A percentile compares a stretch with the other conserved stretches of the same genome.
These are phyloP conservation scores for Aleiodes alternator DNA, from an alignment of 2,888 invertebrate genomes.

Conservation along the genomic window DNA sequence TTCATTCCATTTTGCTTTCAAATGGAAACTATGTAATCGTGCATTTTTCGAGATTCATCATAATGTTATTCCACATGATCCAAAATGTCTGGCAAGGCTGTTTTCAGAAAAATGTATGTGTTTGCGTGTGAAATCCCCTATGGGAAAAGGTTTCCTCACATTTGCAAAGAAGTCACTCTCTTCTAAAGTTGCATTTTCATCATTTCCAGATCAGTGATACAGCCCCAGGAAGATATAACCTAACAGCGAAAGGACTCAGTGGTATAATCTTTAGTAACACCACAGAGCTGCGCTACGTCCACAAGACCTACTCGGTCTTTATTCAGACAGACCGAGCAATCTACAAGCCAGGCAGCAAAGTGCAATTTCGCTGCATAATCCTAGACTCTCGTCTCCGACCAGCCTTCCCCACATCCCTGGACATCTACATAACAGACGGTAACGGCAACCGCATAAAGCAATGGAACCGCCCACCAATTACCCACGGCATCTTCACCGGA, in stretches of 20 bases:
- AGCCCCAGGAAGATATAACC: constrained; percentile 86
- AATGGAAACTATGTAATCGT: too few relatives aligned
- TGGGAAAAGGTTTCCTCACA: too few relatives aligned
- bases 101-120: too few relatives aligned
- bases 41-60: too few relatives aligned
- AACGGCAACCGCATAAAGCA: constrained; percentile 88
- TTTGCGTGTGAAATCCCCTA: too few relatives aligned
- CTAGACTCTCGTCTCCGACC: constrained; percentile 87
- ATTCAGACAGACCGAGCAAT: constrained; percentile 95
- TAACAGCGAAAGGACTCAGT: constrained; percentile 84
- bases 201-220: constrained; percentile 83
- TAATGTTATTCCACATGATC: too few relatives aligned
- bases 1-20: too few relatives aligned
- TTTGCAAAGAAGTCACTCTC: background rate
- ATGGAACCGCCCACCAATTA: constrained; percentile 82
- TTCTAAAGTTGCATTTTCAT: constrained; percentile 5
- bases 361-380: constrained; percentile 88
- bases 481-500: constrained; percentile 85
- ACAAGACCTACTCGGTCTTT: constrained; percentile 89
- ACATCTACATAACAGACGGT: constrained; percentile 84
- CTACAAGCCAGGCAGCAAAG: constrained; percentile 90
- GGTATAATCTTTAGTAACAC: constrained; percentile 85
- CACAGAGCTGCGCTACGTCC: constrained; percentile 83
- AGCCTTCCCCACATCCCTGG: constrained; percentile 81
- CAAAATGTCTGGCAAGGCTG: too few relatives aligned